Base-by-base conservation (phyloP, 1,140 invertebrate genomes). In the Papilio xuthus region DNA sequence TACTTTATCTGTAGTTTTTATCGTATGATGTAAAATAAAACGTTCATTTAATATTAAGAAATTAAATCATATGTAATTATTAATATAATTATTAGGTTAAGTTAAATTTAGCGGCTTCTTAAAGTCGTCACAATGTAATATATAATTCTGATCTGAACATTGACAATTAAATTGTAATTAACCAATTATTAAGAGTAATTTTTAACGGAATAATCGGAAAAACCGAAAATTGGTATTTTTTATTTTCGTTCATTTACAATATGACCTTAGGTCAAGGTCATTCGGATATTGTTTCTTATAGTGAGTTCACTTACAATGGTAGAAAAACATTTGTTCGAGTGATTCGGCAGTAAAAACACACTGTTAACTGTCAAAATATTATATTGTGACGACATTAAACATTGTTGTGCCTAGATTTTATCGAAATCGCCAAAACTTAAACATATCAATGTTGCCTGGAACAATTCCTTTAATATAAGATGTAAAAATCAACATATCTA, bases 361-460 rank as follows among this genome's bases (percentile, higher is more conserved):
- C 32, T 23, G 9, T 15, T n/a, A 13, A 26, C 9, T 41, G 70
- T 44, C 23, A 60, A 26, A 72, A 78, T 60, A 20, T 56, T 67
- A 47, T 60, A 76, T 56, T 78, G 79, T 80, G 18, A 53, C 79
- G 53, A 79, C 50, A 32, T 80, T 83, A 79, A 84, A 87, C 86
- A 86, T 86, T 86, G 78, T 86, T 85, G 88, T 91, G 89, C 89
- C 89, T 90, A 91, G 89, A 89, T 87, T 85, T 88, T 86, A 87
- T 86, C 79, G 72, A 88, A 89, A 86, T 88, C 88, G 87, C 89
- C 87, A 90, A 90, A 90, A 91, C 79, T 84, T 86, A 85, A 83
- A 88, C 88, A 90, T 89, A 90, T 90, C 87, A 90, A 74, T 84
- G 78, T 84, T 88, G 82, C 79, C 78, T 86, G 80, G 82, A 84